Base-by-base conservation (phyloP, 1,140 invertebrate species). In the Cyclina sinensis region DNA sequence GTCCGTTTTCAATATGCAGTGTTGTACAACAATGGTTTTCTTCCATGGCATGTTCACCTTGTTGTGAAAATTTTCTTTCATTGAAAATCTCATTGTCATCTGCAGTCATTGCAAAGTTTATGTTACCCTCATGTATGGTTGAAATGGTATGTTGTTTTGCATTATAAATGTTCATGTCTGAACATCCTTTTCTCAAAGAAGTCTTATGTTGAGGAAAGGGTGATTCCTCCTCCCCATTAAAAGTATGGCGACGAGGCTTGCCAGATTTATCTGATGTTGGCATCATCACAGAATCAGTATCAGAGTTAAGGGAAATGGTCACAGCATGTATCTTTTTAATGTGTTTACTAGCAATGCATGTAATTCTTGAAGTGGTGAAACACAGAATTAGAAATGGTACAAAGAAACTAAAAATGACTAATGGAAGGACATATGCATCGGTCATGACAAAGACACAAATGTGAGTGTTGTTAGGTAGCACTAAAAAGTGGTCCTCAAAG, bases 331-430 rank as follows among this genome's bases (percentile, higher is more conserved):
- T 86, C 78, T 90, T 83, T 54, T 70, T 88, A n/a, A 91, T 89
- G 54, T 92, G 91, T 14, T 57, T 51, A 39, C 84, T 82, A 12
- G 90, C 91, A 35, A 90, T 86, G 27, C 84, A 90, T 4, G 90
- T 65, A 32, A 92, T 91, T 78, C 59, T 87, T 74, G 88, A 70
- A 65, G 89, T 89, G 51, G 90, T 90, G 82, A 90, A 92, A 21
- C 88, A 73, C 7, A 92, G 70, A 16, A 92, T 88, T 3, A 84
- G 32, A 37, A 92, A 85, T 3, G 91, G 90, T 59, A 90, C 48
- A 35, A 91, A 87, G 74, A 92, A 92, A 16, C 81, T 70, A 16
- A 91, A 39, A 21, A 88, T 43, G 7, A 82, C 87, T 18, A 68
- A 89, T 21, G 81, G 81, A 76, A 91, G 59, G 14, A 89, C 90